These are phyloP conservation scores for Agrotis exclamationis DNA, from an alignment of 2,888 invertebrate genomes.

Conservation along the genomic window DNA sequence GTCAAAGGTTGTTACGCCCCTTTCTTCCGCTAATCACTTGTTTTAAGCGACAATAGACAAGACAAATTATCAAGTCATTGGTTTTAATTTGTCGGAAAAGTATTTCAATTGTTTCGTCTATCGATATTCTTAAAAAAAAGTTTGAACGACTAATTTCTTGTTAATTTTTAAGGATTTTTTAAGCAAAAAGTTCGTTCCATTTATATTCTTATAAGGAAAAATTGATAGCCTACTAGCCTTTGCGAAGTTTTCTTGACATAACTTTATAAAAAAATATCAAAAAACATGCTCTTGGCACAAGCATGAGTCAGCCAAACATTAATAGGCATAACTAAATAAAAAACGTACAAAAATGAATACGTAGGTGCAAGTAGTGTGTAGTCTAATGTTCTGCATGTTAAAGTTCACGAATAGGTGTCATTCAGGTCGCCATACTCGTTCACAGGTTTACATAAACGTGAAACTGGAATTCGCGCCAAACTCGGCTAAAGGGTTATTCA, in stretches of 20 bases:
- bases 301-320: not conserved
- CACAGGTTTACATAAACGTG: conserved; percentile 31
- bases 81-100: conserved; percentile 30
- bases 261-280: not conserved
- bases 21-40: conserved; percentile 46
- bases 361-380: not conserved
- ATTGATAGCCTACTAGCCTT: not conserved
- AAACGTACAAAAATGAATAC: conserved; percentile 5
- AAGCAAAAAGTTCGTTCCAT: not conserved
- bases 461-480: conserved; percentile 31
- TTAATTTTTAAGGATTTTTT: not conserved
- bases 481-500: conserved; percentile 4
- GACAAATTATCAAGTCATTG: conserved; percentile 44
- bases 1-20: conserved; percentile 47
- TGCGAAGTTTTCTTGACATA: not conserved
- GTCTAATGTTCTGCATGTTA: conserved; percentile 8
- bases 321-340: conserved; percentile 14
- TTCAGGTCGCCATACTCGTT: conserved; percentile 31
- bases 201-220: not conserved
- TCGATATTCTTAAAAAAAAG: not conserved
- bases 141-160: not conserved
- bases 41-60: conserved; percentile 29
- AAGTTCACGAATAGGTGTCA: conserved; percentile 32
- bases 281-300: conserved; percentile 16
- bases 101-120: conserved; percentile 7